Evolutionary conservation across 2,888 invertebrate species (phyloP).

Genomic region (Meloe dianella): DNA sequence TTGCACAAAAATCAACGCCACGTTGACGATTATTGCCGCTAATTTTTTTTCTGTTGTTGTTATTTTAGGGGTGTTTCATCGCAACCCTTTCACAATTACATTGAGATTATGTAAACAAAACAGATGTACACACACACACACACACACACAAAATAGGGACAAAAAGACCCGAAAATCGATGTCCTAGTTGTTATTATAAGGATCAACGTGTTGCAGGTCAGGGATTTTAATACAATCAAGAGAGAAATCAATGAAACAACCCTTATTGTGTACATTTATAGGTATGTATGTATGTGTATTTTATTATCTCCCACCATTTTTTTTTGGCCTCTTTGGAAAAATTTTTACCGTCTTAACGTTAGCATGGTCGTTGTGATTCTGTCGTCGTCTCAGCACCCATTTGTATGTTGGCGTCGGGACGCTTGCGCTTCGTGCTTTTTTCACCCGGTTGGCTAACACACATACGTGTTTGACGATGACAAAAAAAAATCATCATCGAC

Average conservation of each 20-base stretch:
- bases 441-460: constrained; percentile 9
- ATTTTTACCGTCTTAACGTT: background rate
- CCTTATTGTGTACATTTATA: constrained; percentile 10
- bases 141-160: constrained; percentile 24
- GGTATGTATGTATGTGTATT: no score
- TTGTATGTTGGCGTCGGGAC: constrained; percentile 18
- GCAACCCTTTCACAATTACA: background rate
- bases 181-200: constrained; percentile 56
- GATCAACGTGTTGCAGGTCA: constrained; percentile 57
- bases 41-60: no score
- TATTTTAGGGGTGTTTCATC: no score
- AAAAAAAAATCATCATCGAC: background rate
- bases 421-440: constrained; percentile 29
- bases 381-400: background rate
- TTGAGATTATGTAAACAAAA: constrained; percentile 29
- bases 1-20: no score
- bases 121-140: background rate
- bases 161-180: constrained; percentile 45
- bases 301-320: no score
- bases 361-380: background rate
- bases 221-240: constrained; percentile 39
- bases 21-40: no score
- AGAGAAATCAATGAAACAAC: constrained; percentile 48
- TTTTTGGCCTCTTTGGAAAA: no score
- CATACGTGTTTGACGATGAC: background rate